Evolutionary conservation across 2,797 vertebrate species (phyloP).

Genomic region (Peromyscus aztecus): DNA sequence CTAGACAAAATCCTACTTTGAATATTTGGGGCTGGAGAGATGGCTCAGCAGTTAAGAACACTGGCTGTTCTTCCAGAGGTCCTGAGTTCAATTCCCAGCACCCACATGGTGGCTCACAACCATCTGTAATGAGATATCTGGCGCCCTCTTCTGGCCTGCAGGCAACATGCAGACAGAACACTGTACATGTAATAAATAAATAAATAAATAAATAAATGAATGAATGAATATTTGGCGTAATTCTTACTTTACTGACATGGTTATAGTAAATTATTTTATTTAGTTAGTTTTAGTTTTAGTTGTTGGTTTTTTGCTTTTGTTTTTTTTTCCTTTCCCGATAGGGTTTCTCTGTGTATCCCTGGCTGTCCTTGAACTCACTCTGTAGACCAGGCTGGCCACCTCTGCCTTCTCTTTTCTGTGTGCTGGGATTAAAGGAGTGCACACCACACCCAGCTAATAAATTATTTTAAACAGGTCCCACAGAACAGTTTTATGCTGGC

Average conservation of each 20-base stretch:
- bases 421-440: background rate
- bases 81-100: no score
- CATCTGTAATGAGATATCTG: no score
- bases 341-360: background rate
- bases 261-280: background rate
- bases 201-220: no score
- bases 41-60: no score
- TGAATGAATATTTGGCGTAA: conserved; percentile 4
- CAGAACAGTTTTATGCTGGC: background rate
- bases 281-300: background rate
- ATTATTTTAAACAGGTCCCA: background rate
- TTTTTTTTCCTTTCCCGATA: background rate
- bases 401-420: background rate
- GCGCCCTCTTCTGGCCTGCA: no score
- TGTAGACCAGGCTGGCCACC: background rate
- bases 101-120: no score
- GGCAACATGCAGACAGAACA: no score
- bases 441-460: background rate
- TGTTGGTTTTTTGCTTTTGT: background rate
- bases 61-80: no score
- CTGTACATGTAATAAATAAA: no score
- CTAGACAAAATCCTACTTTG: conserved; percentile 58
- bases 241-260: conserved; percentile 37
- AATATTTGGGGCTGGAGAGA: background rate
- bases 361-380: background rate